Evolutionary conservation across 1,140 invertebrate species (phyloP).

Genomic region (Belonocnema kinseyi): DNA sequence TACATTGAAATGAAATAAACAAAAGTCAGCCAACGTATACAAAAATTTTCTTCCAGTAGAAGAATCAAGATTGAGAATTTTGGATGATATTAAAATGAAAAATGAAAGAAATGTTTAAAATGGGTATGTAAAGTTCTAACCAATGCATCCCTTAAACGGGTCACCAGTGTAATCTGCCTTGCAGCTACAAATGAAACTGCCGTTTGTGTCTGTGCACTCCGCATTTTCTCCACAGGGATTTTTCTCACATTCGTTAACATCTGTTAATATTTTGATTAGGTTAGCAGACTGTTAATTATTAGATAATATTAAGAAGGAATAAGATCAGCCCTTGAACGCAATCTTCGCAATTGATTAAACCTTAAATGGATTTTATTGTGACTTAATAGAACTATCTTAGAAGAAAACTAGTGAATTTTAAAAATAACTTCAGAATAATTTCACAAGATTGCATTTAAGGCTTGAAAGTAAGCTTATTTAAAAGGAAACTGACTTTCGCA

Average conservation of each 20-base stretch:
- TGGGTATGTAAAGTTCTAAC: conserved; percentile 68
- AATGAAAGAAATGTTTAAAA: conserved; percentile 32
- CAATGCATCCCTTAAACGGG: conserved; percentile 86
- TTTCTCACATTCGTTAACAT: conserved; percentile 91
- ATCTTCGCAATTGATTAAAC: too few species aligned
- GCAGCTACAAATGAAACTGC: conserved; percentile 90
- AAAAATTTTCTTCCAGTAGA: neutral
- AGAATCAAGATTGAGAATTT: conserved; percentile 10
- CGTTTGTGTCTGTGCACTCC: conserved; percentile 89
- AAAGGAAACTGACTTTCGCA: conserved; percentile 85
- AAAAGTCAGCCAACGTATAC: conserved; percentile 19
- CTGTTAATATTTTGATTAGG: conserved; percentile 77
- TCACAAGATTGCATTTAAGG: neutral
- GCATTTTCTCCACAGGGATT: conserved; percentile 91
- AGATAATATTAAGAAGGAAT: conserved; percentile 25
- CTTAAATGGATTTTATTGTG: neutral
- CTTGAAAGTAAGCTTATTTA: conserved; percentile 19
- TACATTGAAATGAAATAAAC: conserved; percentile 41
- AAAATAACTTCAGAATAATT: neutral
- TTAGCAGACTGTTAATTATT: conserved; percentile 35
- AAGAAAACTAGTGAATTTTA: neutral
- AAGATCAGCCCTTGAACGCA: neutral
- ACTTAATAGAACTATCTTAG: neutral
- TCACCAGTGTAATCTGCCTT: conserved; percentile 90
- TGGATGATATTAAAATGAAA: conserved; percentile 5